A percentile compares a stretch with the other conserved stretches of the same genome.
phyloP scores from a whole-genome alignment of 37 sponge, comb jelly and placozoan species.

The Chondrilla cf. caribensis region DNA sequence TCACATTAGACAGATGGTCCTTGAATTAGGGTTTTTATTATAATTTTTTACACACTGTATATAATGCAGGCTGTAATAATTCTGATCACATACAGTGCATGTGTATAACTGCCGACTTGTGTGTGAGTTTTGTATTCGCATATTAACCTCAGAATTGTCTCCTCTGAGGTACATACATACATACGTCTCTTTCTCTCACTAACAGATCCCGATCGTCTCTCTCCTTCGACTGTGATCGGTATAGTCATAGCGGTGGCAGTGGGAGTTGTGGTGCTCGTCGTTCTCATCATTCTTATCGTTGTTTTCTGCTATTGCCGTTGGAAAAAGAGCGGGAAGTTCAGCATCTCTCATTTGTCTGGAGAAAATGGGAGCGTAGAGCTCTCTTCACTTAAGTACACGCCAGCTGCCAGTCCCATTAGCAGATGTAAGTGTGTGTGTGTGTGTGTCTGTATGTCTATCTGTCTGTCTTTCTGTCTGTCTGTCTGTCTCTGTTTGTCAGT shows the following conservation, averaged over 20 bases:
- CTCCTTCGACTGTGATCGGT: conserved; percentile 8
- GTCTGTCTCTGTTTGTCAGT: neutral
- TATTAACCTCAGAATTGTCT: too few species aligned
- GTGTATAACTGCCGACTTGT: too few species aligned
- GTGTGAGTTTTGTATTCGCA: too few species aligned
- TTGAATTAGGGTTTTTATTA: too few species aligned
- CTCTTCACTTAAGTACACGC: conserved; percentile 4
- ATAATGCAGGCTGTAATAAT: too few species aligned
- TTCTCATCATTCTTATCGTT: conserved; percentile 3
- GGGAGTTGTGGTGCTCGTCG: conserved; percentile 21
- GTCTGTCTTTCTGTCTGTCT: too few species aligned
- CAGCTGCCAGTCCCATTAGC: neutral
- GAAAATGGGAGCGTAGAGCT: conserved; percentile 21
- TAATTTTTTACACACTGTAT: too few species aligned
- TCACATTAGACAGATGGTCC: too few species aligned
- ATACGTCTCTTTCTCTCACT: too few species aligned
- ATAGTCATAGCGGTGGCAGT: conserved; percentile 26
- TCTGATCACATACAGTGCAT: too few species aligned
- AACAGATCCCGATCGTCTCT: neutral
- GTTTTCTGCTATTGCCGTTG: neutral
- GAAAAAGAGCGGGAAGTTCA: neutral
- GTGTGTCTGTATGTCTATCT: too few species aligned
- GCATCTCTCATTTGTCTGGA: neutral
- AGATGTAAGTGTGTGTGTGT: neutral
- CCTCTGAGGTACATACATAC: too few species aligned